A percentile compares a stretch with the other conserved stretches of the same genome.
These are phyloP conservation scores for Chaetodon trifasciatus DNA, from an alignment of 2,797 vertebrate species.

Conservation along the genomic window DNA sequence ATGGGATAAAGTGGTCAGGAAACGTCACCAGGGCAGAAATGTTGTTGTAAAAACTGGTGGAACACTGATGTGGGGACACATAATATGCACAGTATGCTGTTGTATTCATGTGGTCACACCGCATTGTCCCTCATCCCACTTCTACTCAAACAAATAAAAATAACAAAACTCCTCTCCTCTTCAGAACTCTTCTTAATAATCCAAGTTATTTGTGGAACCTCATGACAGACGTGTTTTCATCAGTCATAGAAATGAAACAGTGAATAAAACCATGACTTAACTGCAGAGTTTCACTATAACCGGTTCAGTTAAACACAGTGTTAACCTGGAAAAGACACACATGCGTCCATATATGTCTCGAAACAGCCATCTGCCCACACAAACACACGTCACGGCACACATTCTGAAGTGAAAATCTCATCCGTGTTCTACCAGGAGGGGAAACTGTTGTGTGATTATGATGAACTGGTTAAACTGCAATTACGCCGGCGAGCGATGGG, in stretches of 20 bases:
- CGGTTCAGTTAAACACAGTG: neutral
- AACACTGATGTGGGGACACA: neutral
- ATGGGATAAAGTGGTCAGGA: neutral
- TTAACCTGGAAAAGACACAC: constrained; percentile 11
- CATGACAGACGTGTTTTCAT: neutral
- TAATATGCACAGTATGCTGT: neutral
- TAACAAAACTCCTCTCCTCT: too few species aligned
- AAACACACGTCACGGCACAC: constrained; percentile 38
- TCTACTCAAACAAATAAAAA: too few species aligned
- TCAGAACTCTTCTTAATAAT: neutral
- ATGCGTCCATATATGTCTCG: neutral
- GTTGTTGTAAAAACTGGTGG: neutral
- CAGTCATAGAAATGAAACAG: neutral
- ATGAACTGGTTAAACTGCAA: constrained; percentile 88
- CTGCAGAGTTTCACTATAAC: neutral
- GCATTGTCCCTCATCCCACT: neutral
- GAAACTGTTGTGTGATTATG: constrained; percentile 81
- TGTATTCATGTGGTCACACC: neutral
- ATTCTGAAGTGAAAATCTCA: constrained; percentile 47
- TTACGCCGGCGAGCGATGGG: constrained; percentile 88
- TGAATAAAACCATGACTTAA: neutral
- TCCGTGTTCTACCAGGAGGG: constrained; percentile 49
- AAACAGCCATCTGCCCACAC: constrained; percentile 44
- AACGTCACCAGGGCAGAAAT: neutral
- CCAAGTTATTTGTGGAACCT: neutral